Percentiles rank a stretch among this genome's conserved stretches.
Evolutionary conservation across 1,140 invertebrate genomes (phyloP).

Genomic region (Papilio polyxenes): DNA sequence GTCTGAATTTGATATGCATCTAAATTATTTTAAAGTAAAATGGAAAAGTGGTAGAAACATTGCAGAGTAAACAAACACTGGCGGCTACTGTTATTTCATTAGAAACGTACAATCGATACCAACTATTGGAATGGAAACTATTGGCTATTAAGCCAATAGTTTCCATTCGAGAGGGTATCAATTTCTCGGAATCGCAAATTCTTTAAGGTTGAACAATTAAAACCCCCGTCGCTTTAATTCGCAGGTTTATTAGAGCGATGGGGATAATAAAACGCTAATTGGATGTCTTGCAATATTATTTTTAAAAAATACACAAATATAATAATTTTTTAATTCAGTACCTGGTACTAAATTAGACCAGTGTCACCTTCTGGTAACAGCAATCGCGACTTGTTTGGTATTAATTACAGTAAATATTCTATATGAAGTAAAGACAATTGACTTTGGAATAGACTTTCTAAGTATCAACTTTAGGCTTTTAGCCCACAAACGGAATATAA

Average conservation of each 20-base stretch:
- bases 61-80: not conserved
- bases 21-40: not conserved
- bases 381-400: too few species aligned
- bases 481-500: too few species aligned
- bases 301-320: too few species aligned
- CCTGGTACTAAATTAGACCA: too few species aligned
- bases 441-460: too few species aligned
- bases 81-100: not conserved
- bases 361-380: too few species aligned
- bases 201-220: constrained; percentile 28
- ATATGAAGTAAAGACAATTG: too few species aligned
- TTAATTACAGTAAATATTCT: too few species aligned
- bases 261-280: constrained; percentile 30
- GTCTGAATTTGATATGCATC: not conserved
- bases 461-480: too few species aligned
- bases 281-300: not conserved
- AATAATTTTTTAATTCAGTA: too few species aligned
- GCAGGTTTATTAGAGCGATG: constrained; percentile 19
- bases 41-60: not conserved
- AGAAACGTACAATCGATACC: not conserved
- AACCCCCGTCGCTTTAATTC: constrained; percentile 13
- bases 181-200: constrained; percentile 13
- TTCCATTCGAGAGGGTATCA: not conserved
- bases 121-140: constrained; percentile 3
- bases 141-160: too few species aligned